Evolutionary conservation across 2,113 vertebrate species (phyloP).

Genomic region (Gymnarchus niloticus): DNA sequence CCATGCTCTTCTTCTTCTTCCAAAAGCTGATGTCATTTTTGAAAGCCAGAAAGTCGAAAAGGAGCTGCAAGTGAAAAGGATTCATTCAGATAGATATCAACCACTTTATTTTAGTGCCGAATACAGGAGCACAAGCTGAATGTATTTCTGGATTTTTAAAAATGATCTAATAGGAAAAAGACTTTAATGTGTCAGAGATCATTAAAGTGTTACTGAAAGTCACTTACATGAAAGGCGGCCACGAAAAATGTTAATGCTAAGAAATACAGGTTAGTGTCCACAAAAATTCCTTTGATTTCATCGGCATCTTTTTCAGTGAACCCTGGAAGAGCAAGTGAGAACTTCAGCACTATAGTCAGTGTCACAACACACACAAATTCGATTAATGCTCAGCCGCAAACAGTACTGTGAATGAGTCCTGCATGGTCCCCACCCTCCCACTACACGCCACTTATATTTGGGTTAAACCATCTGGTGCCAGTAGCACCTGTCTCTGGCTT

Average conservation of each 20-base stretch:
- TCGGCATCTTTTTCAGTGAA: slow-evolving; percentile 97
- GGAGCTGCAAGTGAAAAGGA: slow-evolving; percentile 65
- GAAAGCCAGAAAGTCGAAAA: slow-evolving; percentile 97
- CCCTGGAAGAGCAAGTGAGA: slow-evolving; percentile 56
- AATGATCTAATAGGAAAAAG: background rate
- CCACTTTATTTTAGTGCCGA: background rate
- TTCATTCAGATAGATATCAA: background rate
- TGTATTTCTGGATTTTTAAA: background rate
- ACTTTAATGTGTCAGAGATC: background rate
- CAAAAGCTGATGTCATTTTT: slow-evolving; percentile 99
- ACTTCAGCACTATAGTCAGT: background rate
- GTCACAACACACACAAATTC: background rate
- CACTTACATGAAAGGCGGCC: slow-evolving; percentile 89
- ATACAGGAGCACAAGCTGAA: background rate
- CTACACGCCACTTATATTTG: background rate
- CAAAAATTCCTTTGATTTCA: slow-evolving; percentile 97
- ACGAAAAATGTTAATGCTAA: slow-evolving; percentile 93
- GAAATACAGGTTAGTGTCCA: slow-evolving; percentile 97
- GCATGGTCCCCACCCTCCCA: background rate
- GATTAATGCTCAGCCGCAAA: background rate
- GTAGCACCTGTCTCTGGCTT: slow-evolving; percentile 24
- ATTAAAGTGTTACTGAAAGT: background rate
- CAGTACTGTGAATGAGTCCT: background rate
- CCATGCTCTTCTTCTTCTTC: slow-evolving; percentile 97
- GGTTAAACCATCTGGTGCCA: background rate